Conservation (phyloP, 2,113 vertebrate genomes). For the Entelurus aequoreus region DNA sequence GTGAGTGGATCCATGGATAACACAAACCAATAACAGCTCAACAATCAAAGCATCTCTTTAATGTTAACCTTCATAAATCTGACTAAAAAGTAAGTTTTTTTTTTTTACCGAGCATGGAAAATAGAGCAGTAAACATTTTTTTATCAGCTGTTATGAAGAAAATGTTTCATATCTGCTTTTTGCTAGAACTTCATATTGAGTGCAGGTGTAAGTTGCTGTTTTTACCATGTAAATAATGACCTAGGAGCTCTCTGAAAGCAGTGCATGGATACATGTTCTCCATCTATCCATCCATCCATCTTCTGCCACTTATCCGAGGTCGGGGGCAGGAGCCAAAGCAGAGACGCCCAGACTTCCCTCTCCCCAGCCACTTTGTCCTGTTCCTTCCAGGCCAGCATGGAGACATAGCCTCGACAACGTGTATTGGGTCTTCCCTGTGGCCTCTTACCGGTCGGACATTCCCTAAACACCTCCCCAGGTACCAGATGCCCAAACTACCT, state of each 20-base stretch:
- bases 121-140: slow-evolving; percentile 33
- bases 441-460: too few relatives aligned
- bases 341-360: too few relatives aligned
- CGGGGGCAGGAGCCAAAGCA: too few relatives aligned
- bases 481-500: too few relatives aligned
- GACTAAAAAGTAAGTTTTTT: not conserved
- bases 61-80: slow-evolving; percentile 48
- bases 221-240: slow-evolving; percentile 19
- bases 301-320: too few relatives aligned
- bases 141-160: slow-evolving; percentile 23
- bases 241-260: too few relatives aligned
- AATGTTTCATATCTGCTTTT: slow-evolving; percentile 17
- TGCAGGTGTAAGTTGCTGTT: slow-evolving; percentile 17
- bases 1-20: slow-evolving; percentile 31
- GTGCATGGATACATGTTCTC: slow-evolving; percentile 42
- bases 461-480: too few relatives aligned
- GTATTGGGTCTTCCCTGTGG: too few relatives aligned
- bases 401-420: too few relatives aligned
- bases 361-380: too few relatives aligned
- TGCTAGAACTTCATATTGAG: not conserved
- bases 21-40: slow-evolving; percentile 31
- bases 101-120: slow-evolving; percentile 19
- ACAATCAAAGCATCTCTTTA: slow-evolving; percentile 28
- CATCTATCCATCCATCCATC: slow-evolving; percentile 20
- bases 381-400: too few relatives aligned